phyloP scores from a whole-genome alignment of 2,797 vertebrate genomes.

The Squalus acanthias region DNA sequence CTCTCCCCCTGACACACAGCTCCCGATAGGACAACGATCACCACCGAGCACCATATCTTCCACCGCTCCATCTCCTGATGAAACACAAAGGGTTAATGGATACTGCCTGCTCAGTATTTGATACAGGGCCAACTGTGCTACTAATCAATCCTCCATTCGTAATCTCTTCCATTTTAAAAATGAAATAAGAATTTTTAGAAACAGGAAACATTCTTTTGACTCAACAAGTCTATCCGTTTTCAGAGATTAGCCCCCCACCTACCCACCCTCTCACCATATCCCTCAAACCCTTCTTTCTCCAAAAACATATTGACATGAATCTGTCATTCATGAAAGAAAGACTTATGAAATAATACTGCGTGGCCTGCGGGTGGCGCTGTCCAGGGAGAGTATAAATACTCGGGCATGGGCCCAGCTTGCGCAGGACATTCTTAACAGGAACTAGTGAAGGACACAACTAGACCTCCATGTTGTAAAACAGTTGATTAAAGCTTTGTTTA shows the following conservation, averaged over 20 bases:
- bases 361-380: too few relatives aligned
- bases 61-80: slow-evolving; percentile 63
- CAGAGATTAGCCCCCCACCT: neutral
- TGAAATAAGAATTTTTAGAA: neutral
- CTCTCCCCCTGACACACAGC: slow-evolving; percentile 51
- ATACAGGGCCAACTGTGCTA: neutral
- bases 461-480: too few relatives aligned
- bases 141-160: neutral
- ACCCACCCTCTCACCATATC: neutral
- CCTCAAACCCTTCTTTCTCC: too few relatives aligned
- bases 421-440: too few relatives aligned
- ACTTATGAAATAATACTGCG: too few relatives aligned
- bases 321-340: too few relatives aligned
- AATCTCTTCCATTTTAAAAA: neutral
- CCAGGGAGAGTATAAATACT: too few relatives aligned
- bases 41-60: slow-evolving; percentile 43
- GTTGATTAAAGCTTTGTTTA: too few relatives aligned
- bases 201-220: too few relatives aligned
- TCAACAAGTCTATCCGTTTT: neutral
- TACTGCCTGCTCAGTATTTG: neutral
- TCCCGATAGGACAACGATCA: slow-evolving; percentile 58
- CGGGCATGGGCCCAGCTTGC: too few relatives aligned
- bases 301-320: too few relatives aligned
- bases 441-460: too few relatives aligned
- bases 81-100: neutral